phyloP scores from a whole-genome alignment of 2,888 invertebrate species.

The Acleris holmiana region DNA sequence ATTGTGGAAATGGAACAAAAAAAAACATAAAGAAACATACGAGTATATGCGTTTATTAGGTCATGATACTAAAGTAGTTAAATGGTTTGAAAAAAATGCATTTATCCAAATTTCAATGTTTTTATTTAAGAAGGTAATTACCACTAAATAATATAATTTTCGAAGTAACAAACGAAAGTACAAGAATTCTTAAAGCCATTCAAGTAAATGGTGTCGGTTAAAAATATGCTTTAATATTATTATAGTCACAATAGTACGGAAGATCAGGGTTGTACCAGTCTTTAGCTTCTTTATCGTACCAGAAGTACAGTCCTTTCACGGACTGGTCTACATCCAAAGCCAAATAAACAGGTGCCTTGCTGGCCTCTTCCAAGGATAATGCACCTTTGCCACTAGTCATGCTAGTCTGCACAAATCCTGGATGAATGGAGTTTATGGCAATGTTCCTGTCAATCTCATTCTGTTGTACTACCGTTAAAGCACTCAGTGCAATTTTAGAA shows the following conservation, averaged over 20 bases:
- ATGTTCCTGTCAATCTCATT: slow-evolving; percentile 45
- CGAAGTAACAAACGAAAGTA: too few species aligned
- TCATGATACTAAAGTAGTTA: too few species aligned
- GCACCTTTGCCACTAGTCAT: slow-evolving; percentile 45
- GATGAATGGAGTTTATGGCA: slow-evolving; percentile 48
- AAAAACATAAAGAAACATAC: too few species aligned
- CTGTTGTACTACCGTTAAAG: slow-evolving; percentile 47
- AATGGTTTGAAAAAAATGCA: too few species aligned
- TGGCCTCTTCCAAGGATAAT: slow-evolving; percentile 42
- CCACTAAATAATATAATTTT: too few species aligned
- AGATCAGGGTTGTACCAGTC: slow-evolving; percentile 43
- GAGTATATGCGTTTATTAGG: too few species aligned
- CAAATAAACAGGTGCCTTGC: slow-evolving; percentile 44
- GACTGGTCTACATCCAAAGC: slow-evolving; percentile 47
- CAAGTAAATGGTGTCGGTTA: background rate
- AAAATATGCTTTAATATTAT: slow-evolving; percentile 8
- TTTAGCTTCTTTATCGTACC: slow-evolving; percentile 46
- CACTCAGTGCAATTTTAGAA: slow-evolving; percentile 48
- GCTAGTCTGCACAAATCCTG: slow-evolving; percentile 49
- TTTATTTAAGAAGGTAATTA: too few species aligned
- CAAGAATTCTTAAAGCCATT: too few species aligned
- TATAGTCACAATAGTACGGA: slow-evolving; percentile 6
- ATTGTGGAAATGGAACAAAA: too few species aligned
- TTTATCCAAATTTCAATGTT: too few species aligned
- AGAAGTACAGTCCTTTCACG: slow-evolving; percentile 47